Evolutionary conservation across 2,888 invertebrate genomes (phyloP).

Genomic region (Marasmarcha lunaedactyla): DNA sequence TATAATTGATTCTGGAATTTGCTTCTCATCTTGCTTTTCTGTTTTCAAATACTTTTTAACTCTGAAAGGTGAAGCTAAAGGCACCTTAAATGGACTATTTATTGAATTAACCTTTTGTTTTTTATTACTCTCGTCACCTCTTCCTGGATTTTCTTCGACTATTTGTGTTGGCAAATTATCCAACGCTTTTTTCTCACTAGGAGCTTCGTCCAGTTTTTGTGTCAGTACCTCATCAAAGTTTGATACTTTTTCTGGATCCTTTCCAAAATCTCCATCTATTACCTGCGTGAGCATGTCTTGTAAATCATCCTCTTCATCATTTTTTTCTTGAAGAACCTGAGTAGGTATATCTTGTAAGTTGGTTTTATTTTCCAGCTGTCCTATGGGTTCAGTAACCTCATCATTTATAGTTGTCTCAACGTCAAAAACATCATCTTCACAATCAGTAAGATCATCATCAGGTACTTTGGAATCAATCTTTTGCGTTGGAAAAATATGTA

Average conservation of each 20-base stretch:
- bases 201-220: conserved; percentile 27
- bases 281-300: conserved; percentile 24
- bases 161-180: conserved; percentile 11
- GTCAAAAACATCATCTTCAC: conserved; percentile 28
- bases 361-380: conserved; percentile 3
- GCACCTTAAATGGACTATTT: conserved; percentile 41
- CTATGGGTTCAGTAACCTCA: conserved; percentile 1
- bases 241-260: not conserved
- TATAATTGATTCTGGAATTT: not conserved
- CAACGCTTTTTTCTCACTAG: not conserved
- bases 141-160: conserved; percentile 3
- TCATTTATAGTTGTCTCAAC: conserved; percentile 5
- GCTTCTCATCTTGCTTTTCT: not conserved
- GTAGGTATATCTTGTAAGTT: conserved; percentile 20
- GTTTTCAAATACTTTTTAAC: conserved; percentile 22
- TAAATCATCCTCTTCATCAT: conserved; percentile 7
- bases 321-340: conserved; percentile 13
- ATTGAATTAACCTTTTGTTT: conserved; percentile 23
- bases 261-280: conserved; percentile 14
- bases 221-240: conserved; percentile 28
- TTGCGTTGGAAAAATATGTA: conserved; percentile 29
- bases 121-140: not conserved
- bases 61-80: conserved; percentile 33
- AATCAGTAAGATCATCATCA: conserved; percentile 32
- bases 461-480: conserved; percentile 19